Evolutionary conservation across 2,888 invertebrate genomes (phyloP), one percentile per base, ranked within the genome.

Genomic region (Venusia cambrica): DNA sequence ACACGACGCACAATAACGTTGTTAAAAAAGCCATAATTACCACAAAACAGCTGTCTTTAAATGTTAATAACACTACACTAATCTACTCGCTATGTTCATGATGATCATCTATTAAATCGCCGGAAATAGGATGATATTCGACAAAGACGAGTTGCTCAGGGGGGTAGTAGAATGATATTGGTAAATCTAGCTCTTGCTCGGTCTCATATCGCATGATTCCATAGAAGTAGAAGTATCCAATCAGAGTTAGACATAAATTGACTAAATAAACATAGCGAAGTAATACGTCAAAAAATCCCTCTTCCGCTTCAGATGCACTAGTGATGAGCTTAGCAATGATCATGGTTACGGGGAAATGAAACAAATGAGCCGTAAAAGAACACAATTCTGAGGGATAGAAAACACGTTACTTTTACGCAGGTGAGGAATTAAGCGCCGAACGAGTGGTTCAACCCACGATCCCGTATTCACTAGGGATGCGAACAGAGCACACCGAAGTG

Each of bases 321-420:
- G 3, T 4, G 5, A 18, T 8, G 18, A 7, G 8, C 8, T 7
- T 18, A 3, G 18, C 8, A 3, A 18, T 4, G 4, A 18, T 18
- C 18, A 18, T 18, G 7, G 1, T 18, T n/a, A n/a, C n/a, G 2
- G 7, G 8, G 4, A 18, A 18, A 5, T 18, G 5, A 7, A 8
- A 6, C 4, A 18, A 15, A 10, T n/a, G n/a, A n/a, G n/a, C n/a
- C n/a, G n/a, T n/a, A n/a, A n/a, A n/a, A n/a, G n/a, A n/a, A n/a
- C n/a, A n/a, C n/a, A 6, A 4, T 17, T 27, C 17, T 19, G 9
- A 20, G 18, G 6, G 17, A 5, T 18, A 9, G n/a, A 25, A 8
- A 18, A 14, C 24, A 24, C 24, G 32, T 33, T 16, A 28, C 28
- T 33, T 38, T 38, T 29, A 15, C 33, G 33, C 33, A 33, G 28